phyloP scores from a whole-genome alignment of 2,113 vertebrate genomes.

The Heterocephalus glaber region DNA sequence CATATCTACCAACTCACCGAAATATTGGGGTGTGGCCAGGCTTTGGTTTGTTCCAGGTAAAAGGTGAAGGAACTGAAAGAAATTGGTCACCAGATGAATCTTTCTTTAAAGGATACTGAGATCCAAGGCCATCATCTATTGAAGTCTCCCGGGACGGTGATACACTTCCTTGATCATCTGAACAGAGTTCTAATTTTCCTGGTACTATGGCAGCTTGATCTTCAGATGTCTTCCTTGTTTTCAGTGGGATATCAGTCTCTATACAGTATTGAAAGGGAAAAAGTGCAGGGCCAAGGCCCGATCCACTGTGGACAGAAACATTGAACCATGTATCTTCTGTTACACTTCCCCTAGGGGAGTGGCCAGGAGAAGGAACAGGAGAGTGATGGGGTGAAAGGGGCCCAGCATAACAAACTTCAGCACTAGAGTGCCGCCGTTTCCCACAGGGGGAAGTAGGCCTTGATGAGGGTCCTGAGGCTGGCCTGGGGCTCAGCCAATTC shows the following conservation, averaged over 20 bases:
- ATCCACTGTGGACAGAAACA: conserved; percentile 86
- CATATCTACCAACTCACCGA: conserved; percentile 88
- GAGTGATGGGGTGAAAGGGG: conserved; percentile 97
- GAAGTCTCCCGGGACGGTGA: conserved; percentile 93
- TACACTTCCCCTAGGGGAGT: conserved; percentile 95
- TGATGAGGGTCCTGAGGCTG: conserved; percentile 95
- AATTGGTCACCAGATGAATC: conserved; percentile 95
- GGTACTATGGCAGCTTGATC: conserved; percentile 92
- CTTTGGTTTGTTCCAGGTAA: conserved; percentile 99
- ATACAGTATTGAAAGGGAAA: conserved; percentile 94
- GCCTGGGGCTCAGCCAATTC: conserved; percentile 97
- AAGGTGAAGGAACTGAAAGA: conserved; percentile 97
- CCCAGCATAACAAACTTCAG: conserved; percentile 94
- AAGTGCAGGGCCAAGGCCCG: conserved; percentile 86
- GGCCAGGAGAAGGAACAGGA: conserved; percentile 94
- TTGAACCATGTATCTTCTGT: conserved; percentile 97
- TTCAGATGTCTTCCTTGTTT: conserved; percentile 98
- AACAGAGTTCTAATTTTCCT: conserved; percentile 92
- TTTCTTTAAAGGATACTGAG: conserved; percentile 93
- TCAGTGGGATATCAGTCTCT: conserved; percentile 96
- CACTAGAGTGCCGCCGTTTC: conserved; percentile 97
- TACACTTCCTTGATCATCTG: conserved; percentile 93
- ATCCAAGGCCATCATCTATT: conserved; percentile 90
- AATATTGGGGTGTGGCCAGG: conserved; percentile 98
- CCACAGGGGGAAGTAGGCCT: conserved; percentile 97